A percentile compares a stretch with the other conserved stretches of the same genome.
Conservation (phyloP, 2,888 invertebrate species). For the Epirrhoe tristata region DNA sequence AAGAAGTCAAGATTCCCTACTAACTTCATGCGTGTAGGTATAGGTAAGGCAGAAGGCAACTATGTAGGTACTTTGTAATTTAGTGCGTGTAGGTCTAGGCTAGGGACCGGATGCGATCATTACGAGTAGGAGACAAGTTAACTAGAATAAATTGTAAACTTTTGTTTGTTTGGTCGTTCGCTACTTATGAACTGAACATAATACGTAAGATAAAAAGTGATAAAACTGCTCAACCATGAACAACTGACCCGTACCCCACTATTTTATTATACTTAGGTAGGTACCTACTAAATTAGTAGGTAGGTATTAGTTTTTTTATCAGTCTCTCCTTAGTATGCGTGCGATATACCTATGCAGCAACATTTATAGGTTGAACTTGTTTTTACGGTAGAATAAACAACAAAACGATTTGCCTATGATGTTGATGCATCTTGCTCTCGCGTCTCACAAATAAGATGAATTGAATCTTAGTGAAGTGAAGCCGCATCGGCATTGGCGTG, state of each 20-base stretch:
- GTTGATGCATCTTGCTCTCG: constrained; percentile 58
- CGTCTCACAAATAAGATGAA: constrained; percentile 62
- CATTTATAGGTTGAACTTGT: constrained; percentile 45
- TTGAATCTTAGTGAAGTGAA: constrained; percentile 51
- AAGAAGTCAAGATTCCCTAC: no score
- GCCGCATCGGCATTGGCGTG: constrained; percentile 64
- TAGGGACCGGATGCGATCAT: constrained; percentile 26
- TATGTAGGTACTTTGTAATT: not conserved
- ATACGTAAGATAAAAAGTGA: not conserved
- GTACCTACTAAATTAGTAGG: no score
- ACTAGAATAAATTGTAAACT: constrained; percentile 8
- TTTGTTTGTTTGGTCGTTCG: constrained; percentile 17
- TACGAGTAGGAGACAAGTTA: constrained; percentile 7
- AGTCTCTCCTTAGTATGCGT: no score
- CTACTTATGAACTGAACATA: no score
- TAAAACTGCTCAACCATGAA: constrained; percentile 2
- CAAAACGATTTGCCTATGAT: constrained; percentile 66
- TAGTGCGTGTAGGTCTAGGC: constrained; percentile 24
- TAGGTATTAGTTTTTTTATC: no score
- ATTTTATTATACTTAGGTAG: no score
- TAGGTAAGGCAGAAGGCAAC: not conserved
- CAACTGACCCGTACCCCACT: no score
- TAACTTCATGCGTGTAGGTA: not conserved
- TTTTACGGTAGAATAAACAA: constrained; percentile 53
- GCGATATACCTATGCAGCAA: not conserved